Base-by-base conservation (phyloP, 2,797 vertebrate species). In the Gouania willdenowi region DNA sequence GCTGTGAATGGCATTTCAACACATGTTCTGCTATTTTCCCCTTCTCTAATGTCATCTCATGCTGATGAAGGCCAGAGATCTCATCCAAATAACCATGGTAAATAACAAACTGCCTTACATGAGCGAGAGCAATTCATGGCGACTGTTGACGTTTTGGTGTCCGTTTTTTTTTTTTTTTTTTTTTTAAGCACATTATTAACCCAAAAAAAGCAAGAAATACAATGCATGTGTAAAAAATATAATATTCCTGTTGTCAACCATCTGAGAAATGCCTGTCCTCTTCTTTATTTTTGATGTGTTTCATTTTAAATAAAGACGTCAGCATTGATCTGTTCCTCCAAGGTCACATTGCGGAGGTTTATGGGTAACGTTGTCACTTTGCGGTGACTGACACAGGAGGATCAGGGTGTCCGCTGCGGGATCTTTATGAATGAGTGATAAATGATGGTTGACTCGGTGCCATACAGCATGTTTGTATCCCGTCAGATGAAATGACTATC, bases 21-120 rank as follows among this genome's bases (percentile, higher is more conserved):
- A 81, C 67, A 8, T 78, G 52, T 79, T 84, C 71, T 85, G 75
- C 82, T 83, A 61, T 82, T 82, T 80, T 66, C 79, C 66, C 77
- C 65, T 74, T 80, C 73, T 85, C 81, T 84, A 78, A 76, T 82
- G 71, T 85, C 76, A 80, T 77, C 77, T 86, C 80, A 77, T 80
- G 81, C 84, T 82, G 85, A 87, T 87, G 87, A 87, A 88, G 87
- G 84, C 82, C 82, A 80, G 82, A 74, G 83, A 87, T 87, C 82
- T 86, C 83, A 80, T 87, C 77, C 83, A 87, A 81, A 84, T 86
- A 81, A 86, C 87, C 68, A 87, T 87, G 85, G 87, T 88, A 88
- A 87, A 81, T 88, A 85, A 85, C 79, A 67, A n/a, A 78, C 61
- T 64, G 64, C 50, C 60, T 72, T 72, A 43, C 77, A 64, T 79